phyloP scores from a whole-genome alignment of 1,140 invertebrate genomes.

The Drosophila virilis region DNA sequence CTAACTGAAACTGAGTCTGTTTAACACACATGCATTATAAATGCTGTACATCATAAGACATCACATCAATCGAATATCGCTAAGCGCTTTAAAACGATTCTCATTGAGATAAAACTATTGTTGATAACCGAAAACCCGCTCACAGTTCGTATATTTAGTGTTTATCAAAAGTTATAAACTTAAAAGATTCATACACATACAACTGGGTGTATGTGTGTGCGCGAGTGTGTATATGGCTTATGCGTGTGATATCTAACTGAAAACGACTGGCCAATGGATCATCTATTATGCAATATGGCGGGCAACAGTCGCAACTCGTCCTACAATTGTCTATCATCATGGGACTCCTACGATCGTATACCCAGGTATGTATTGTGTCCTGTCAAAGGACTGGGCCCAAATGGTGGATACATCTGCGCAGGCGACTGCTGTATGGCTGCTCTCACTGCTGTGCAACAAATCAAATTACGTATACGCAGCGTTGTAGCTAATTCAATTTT shows the following conservation, averaged over 20 bases:
- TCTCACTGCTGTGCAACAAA: conserved; percentile 18
- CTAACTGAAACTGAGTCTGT: background rate
- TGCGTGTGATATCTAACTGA: conserved; percentile 42
- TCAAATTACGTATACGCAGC: conserved; percentile 49
- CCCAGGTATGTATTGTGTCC: conserved; percentile 88
- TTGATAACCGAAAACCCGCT: conserved; percentile 9
- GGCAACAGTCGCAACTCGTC: conserved; percentile 92
- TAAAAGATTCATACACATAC: conserved; percentile 22
- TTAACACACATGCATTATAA: background rate
- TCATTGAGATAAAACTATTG: background rate
- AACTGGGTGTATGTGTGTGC: conserved; percentile 6
- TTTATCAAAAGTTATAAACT: conserved; percentile 32
- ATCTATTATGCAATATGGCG: conserved; percentile 87
- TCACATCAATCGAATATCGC: background rate
- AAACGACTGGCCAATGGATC: conserved; percentile 82
- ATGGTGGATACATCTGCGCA: background rate
- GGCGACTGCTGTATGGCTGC: background rate
- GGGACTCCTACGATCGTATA: conserved; percentile 95
- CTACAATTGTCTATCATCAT: conserved; percentile 94
- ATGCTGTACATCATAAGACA: background rate
- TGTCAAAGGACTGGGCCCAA: background rate
- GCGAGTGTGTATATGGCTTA: conserved; percentile 16
- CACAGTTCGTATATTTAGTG: background rate
- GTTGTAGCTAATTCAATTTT: conserved; percentile 47
- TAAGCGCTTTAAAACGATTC: background rate